These are phyloP conservation scores for Merops nubicus DNA, from an alignment of 2,113 vertebrate species.

Conservation along the genomic window DNA sequence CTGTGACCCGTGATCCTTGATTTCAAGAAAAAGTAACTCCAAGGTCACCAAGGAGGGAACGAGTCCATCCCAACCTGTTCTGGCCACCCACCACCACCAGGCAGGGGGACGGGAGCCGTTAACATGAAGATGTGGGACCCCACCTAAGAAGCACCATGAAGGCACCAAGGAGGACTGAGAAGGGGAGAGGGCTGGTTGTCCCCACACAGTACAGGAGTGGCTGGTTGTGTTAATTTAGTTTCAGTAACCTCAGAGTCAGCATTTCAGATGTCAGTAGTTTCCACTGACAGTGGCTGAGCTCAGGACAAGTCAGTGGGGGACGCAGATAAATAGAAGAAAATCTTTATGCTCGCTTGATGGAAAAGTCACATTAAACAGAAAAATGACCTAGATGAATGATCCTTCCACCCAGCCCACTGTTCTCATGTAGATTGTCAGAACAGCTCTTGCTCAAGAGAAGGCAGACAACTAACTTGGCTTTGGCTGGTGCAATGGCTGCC, in stretches of 20 bases:
- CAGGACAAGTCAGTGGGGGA: not conserved
- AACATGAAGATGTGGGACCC: not conserved
- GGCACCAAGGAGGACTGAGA: not conserved
- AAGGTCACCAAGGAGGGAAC: not conserved
- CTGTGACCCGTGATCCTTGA: not conserved
- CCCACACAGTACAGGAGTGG: not conserved
- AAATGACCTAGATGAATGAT: not conserved
- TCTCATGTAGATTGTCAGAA: fast-evolving
- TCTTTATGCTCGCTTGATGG: not conserved
- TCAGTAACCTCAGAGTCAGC: conserved; percentile 51
- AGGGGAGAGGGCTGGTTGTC: not conserved
- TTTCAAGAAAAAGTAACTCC: not conserved
- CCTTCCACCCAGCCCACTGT: not conserved
- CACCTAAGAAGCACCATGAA: not conserved
- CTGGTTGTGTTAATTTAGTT: not conserved
- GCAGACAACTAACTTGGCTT: not conserved
- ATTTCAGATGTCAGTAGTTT: conserved; percentile 56
- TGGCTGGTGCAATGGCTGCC: not conserved
- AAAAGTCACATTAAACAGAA: conserved; percentile 3
- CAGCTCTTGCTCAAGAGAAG: not conserved
- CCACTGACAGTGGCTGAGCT: not conserved
- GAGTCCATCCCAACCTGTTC: not conserved
- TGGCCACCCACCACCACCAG: not conserved
- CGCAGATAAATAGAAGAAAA: not conserved
- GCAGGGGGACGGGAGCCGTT: not conserved